Evolutionary conservation across 2,888 invertebrate genomes (phyloP), one percentile per base, ranked within the genome.

Genomic region (Pseudococcus longispinus): DNA sequence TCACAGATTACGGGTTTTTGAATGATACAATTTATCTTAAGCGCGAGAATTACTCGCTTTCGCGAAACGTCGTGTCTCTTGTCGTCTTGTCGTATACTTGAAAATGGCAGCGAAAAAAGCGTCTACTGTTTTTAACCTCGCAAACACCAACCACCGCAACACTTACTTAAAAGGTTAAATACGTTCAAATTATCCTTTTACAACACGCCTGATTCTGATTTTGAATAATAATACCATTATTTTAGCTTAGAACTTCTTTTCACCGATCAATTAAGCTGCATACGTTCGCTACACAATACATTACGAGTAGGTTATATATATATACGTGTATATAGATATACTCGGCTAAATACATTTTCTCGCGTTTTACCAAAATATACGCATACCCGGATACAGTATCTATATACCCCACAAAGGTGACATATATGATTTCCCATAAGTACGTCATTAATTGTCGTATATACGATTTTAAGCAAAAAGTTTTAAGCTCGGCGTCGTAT

Each of bases 1-100:
- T 83, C 83, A 83, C 44, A 83, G 83, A 83, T 83, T 83, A 83
- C 83, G 26, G 37, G 83, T 83, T 83, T 80, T 83, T 60, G 83
- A 83, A 83, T 42, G 83, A 83, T 83, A 46, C 83, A 46, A 83
- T 83, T 83, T 83, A 83, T 83, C 83, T 46, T 83, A 83, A 46
- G 46, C 80, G 26, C 46, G 46, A 37, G 83, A 83, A 83, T 60
- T 60, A 60, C 60, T 60, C 60, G 23, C 23, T 60, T 11, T 60
- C 3, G 15, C 60, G 5, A 60, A 55, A 23, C 60, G 60, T 60
- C 60, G 37, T 37, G 37, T 60, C 60, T 60, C 8, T 60, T 13
- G 60, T 23, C 60, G 20, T 60, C 23, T 60, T 23, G 60, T 18
- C 51, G 51, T 51, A n/a, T 51, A 15, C 60, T 60, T 23, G 60